These are phyloP conservation scores for Piprites chloris DNA, from an alignment of 2,113 vertebrate genomes.

Conservation along the genomic window DNA sequence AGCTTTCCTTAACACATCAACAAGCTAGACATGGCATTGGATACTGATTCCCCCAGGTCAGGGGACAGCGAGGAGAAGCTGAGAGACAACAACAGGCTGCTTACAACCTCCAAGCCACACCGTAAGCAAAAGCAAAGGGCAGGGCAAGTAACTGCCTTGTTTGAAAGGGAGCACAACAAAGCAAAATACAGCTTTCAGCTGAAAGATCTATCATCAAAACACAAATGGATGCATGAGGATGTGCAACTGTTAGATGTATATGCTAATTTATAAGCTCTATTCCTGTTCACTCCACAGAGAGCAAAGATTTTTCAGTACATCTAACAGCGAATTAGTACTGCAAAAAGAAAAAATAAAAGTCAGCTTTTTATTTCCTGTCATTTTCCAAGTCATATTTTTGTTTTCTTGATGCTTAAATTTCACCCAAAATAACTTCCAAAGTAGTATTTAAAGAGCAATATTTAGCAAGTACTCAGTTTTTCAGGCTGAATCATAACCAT, in stretches of 20 bases:
- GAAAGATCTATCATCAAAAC: not conserved
- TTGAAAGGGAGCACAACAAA: not conserved
- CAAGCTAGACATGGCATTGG: not conserved
- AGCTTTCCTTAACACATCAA: not conserved
- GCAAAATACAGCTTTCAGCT: not conserved
- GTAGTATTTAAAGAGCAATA: not conserved
- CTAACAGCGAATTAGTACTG: not conserved
- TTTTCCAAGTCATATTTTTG: constrained; percentile 48
- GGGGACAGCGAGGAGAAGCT: not conserved
- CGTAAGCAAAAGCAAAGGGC: not conserved
- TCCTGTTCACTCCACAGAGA: not conserved
- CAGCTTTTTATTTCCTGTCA: constrained; percentile 42
- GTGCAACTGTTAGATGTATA: not conserved
- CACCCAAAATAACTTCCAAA: constrained; percentile 12
- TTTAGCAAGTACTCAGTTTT: constrained; percentile 8
- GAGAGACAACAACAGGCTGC: not conserved
- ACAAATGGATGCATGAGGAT: not conserved
- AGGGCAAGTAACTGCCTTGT: not conserved
- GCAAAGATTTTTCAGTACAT: not conserved
- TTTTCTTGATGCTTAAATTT: constrained; percentile 39
- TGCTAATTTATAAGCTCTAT: not conserved
- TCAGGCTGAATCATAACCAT: constrained; percentile 1
- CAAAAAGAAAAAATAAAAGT: not conserved
- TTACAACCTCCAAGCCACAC: not conserved
- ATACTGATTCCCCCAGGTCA: not conserved